Base-by-base conservation (phyloP, 2,113 vertebrate genomes). In the Nematolebias whitei region DNA sequence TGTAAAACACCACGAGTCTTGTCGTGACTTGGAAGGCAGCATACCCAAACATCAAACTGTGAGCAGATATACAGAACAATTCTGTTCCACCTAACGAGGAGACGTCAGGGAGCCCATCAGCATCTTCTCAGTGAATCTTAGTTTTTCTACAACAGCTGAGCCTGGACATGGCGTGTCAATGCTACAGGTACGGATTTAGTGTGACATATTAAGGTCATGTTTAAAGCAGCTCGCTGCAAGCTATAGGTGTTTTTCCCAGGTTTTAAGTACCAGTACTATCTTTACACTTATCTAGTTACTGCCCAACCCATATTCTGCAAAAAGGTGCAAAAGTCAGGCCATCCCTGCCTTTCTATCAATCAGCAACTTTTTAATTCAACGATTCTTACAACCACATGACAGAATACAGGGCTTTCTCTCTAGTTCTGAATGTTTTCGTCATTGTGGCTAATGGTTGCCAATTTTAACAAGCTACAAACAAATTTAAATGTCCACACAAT, bases 81-180 rank as follows among this genome's bases (percentile, higher is more conserved):
- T 29, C 26, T 29, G 26, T 29, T 4, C 3, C 26, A 29, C 3
- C 26, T 29, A 29, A 29, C 26, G 26, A 29, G 26, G 26, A 29
- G 4, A 39, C 2, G 12, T 29, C 26, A 29, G 26, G 7, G 26
- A 29, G 26, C 7, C 26, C 38, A 82, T 80, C 72, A 68, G 80
- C 74, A 81, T 79, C 80, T 87, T 82, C 79, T 90, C 74, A 74
- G 68, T 29, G 65, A 12, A 76, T 76, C 82, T 80, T 58, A 74
- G 60, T 68, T 65, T 88, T 41, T 85, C 81, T 59, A 22, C 24
- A 38, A 47, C 39, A 8, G 19, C 51, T 48, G 11, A 29, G 52
- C 13, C 47, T 2, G 18, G 23, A 59, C 1, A 19, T 41, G 45
- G 0, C 59, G 13, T 3, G 68, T 61, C 49, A 22, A 0, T 54